These are phyloP conservation scores for Abrostola tripartita DNA, from an alignment of 2,888 invertebrate genomes.

Conservation along the genomic window DNA sequence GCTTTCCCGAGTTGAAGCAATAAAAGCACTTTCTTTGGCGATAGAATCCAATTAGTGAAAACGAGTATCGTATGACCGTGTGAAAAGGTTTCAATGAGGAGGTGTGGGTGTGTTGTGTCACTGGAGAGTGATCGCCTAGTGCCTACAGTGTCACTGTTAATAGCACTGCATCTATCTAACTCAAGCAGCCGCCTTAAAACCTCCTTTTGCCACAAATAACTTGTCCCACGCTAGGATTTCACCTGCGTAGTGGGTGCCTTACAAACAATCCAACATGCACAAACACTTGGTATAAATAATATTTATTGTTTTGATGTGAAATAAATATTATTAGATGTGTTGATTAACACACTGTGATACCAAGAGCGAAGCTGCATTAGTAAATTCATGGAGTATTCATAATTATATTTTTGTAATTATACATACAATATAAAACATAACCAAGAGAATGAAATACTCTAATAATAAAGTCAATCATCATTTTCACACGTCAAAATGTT, in stretches of 20 bases:
- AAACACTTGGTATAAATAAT: not conserved
- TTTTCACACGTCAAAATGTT: no score
- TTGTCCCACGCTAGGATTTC: constrained; percentile 1
- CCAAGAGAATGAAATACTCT: no score
- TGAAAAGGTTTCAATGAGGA: constrained; percentile 40
- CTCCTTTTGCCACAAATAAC: constrained; percentile 3
- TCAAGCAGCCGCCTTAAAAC: not conserved
- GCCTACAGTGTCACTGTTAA: not conserved
- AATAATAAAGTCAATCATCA: no score
- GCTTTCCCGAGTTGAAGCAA: constrained; percentile 42
- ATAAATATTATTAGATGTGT: no score
- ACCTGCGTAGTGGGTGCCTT: not conserved
- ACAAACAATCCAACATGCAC: constrained; percentile 1
- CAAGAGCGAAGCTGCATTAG: no score
- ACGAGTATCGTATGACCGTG: constrained; percentile 33
- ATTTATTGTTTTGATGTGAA: not conserved
- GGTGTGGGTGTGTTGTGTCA: not conserved
- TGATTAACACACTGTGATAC: no score
- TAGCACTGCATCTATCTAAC: constrained; percentile 2
- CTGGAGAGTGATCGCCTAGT: not conserved
- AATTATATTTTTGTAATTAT: no score
- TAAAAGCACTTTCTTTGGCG: constrained; percentile 52
- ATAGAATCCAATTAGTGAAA: constrained; percentile 52
- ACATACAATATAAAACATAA: no score
- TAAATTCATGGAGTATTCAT: no score